phyloP scores from a whole-genome alignment of 2,888 invertebrate genomes.

The Sesia bembeciformis region DNA sequence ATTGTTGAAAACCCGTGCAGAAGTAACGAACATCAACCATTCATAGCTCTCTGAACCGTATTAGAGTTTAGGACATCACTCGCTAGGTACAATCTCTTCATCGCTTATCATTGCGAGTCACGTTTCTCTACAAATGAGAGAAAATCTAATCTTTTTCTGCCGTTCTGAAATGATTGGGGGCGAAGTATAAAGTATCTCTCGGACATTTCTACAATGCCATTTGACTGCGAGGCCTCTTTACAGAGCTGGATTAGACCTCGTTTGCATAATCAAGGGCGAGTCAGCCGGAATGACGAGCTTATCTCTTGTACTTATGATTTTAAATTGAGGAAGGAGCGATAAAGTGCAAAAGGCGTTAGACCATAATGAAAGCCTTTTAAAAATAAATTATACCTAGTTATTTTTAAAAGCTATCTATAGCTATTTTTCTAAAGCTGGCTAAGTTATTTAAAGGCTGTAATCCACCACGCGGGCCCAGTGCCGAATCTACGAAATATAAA shows the following conservation, averaged over 20 bases:
- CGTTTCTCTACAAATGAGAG: conserved; percentile 53
- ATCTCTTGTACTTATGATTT: conserved; percentile 8
- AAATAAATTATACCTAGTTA: too few relatives aligned
- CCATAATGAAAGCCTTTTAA: too few relatives aligned
- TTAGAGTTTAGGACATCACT: conserved; percentile 5
- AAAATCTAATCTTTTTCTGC: conserved; percentile 58
- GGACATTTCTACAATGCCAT: conserved; percentile 35
- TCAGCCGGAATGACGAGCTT: conserved; percentile 5
- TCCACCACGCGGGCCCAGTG: too few relatives aligned
- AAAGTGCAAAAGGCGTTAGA: too few relatives aligned
- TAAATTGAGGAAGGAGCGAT: neutral
- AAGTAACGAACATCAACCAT: conserved; percentile 37
- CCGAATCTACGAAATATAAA: too few relatives aligned
- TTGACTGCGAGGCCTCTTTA: conserved; percentile 38
- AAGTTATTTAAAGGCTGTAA: too few relatives aligned
- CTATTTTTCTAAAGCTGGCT: too few relatives aligned
- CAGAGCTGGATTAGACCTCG: conserved; percentile 43
- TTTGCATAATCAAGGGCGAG: conserved; percentile 48
- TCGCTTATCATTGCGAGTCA: conserved; percentile 49
- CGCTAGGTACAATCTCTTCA: conserved; percentile 39
- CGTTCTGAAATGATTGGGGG: conserved; percentile 42
- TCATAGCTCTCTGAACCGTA: conserved; percentile 32
- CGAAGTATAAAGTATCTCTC: conserved; percentile 35
- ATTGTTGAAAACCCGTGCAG: neutral
- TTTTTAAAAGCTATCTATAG: too few relatives aligned